These are phyloP conservation scores for Caradrina clavipalpis DNA, from an alignment of 2,888 invertebrate species.

Conservation along the genomic window DNA sequence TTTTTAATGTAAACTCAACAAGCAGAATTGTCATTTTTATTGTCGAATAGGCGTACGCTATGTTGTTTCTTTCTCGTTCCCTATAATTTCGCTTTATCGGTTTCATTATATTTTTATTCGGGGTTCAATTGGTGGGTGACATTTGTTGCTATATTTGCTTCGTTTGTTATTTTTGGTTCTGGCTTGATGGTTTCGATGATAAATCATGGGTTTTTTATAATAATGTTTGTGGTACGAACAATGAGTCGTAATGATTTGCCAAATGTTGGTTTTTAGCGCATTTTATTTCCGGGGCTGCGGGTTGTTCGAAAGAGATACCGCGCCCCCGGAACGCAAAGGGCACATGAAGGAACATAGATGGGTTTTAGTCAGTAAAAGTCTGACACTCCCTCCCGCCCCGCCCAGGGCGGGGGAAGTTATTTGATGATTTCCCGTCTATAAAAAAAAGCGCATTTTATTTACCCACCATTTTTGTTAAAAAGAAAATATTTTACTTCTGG, in stretches of 20 bases:
- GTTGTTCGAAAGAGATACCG: too few relatives aligned
- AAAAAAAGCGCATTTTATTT: too few relatives aligned
- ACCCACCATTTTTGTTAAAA: neutral
- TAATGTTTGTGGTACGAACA: slow-evolving; percentile 25
- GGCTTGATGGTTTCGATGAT: slow-evolving; percentile 46
- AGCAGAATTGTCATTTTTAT: slow-evolving; percentile 83
- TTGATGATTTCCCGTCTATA: too few relatives aligned
- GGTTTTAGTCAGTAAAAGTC: too few relatives aligned
- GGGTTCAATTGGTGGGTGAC: slow-evolving; percentile 67
- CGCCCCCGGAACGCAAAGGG: too few relatives aligned
- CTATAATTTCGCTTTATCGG: slow-evolving; percentile 82
- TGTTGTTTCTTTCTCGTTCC: slow-evolving; percentile 74
- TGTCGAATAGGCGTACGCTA: slow-evolving; percentile 80
- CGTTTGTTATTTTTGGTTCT: slow-evolving; percentile 49
- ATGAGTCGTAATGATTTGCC: slow-evolving; percentile 42
- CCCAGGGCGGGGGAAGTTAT: too few relatives aligned
- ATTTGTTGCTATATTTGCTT: slow-evolving; percentile 69
- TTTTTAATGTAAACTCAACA: slow-evolving; percentile 85
- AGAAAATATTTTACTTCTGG: neutral
- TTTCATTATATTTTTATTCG: slow-evolving; percentile 81
- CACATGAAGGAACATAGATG: too few relatives aligned
- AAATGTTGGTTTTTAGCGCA: slow-evolving; percentile 43
- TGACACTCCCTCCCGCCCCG: too few relatives aligned
- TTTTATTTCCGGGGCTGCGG: too few relatives aligned
- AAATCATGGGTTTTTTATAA: slow-evolving; percentile 57